Evolutionary conservation across 2,888 invertebrate species (phyloP).

Genomic region (Cerastis leucographa): DNA sequence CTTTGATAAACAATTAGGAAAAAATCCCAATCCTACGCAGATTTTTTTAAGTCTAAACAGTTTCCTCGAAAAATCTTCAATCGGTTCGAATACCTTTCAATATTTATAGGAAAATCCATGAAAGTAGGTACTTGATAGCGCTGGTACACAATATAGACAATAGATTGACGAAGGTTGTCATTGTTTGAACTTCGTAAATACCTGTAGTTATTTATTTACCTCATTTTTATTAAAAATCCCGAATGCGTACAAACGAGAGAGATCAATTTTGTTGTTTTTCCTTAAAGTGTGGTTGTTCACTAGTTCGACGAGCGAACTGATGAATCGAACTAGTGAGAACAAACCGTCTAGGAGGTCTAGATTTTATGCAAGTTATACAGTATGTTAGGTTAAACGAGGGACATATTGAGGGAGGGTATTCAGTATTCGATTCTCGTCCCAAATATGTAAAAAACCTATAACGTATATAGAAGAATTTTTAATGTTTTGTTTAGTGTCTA

Average conservation of each 20-base stretch:
- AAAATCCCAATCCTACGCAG: neutral
- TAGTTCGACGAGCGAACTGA: no score
- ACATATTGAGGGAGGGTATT: no score
- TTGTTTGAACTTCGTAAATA: neutral
- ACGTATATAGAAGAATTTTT: no score
- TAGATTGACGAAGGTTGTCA: neutral
- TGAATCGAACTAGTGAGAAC: no score
- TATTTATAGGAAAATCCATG: neutral
- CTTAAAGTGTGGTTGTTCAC: neutral
- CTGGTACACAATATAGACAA: neutral
- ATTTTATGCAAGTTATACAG: neutral
- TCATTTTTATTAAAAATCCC: constrained; percentile 25
- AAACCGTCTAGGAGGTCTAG: neutral
- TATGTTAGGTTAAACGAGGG: no score
- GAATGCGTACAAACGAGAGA: constrained; percentile 10
- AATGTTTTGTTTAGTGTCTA: no score
- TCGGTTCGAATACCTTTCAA: neutral
- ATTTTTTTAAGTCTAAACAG: neutral
- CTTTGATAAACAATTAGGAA: neutral
- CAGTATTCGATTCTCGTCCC: no score
- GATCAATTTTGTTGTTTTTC: constrained; percentile 16
- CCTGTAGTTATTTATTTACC: constrained; percentile 18
- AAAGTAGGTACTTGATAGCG: neutral
- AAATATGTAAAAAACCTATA: no score
- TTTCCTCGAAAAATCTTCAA: neutral